Conservation (phyloP, 2,888 invertebrate genomes). For the Pimpla rufipes region DNA sequence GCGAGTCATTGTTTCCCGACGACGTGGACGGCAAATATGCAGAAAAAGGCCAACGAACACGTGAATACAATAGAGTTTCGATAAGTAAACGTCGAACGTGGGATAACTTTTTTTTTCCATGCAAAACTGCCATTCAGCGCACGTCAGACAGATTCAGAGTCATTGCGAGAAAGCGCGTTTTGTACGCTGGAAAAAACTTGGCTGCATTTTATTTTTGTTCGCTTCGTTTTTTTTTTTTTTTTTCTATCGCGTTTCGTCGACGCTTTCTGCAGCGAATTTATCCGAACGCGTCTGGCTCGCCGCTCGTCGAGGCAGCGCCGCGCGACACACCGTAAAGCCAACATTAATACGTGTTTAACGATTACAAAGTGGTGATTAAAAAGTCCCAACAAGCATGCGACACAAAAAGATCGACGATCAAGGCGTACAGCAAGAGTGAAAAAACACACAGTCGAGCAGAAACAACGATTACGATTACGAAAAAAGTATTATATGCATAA, state of each 20-base stretch:
- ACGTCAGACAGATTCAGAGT: conserved; percentile 12
- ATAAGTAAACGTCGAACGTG: background rate
- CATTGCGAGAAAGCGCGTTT: conserved; percentile 8
- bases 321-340: background rate
- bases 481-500: conserved; percentile 1
- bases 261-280: background rate
- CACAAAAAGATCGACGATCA: conserved; percentile 20
- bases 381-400: conserved; percentile 20
- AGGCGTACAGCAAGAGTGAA: background rate
- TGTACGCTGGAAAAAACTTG: background rate
- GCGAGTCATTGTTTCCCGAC: conserved; percentile 17
- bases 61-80: conserved; percentile 3
- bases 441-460: conserved; percentile 13
- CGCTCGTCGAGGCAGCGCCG: conserved; percentile 3
- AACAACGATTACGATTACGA: conserved; percentile 1
- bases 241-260: background rate
- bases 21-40: conserved; percentile 25
- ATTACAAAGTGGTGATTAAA: background rate
- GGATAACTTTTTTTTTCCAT: background rate
- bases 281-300: background rate
- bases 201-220: background rate
- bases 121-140: conserved; percentile 12
- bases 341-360: background rate
- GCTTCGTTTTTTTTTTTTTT: background rate
- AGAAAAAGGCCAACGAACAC: conserved; percentile 22